Conservation (phyloP, 2,113 vertebrate genomes). For the Nothoprocta perdicaria region DNA sequence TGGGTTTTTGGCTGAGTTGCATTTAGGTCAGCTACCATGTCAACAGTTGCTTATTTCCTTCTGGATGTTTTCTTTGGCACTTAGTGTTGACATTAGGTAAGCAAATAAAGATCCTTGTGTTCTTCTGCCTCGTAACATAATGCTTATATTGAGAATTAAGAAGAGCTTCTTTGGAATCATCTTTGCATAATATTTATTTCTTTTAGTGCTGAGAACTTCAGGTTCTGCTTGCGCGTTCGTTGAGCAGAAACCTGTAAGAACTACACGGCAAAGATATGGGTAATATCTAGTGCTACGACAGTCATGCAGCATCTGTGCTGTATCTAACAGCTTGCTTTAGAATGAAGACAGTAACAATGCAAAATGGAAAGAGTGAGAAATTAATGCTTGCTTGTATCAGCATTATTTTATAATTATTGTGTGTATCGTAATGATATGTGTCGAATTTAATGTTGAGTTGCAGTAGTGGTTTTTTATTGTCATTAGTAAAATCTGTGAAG, state of each 20-base stretch:
- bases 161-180: not conserved
- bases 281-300: not conserved
- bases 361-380: not conserved
- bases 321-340: not conserved
- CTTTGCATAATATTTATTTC: not conserved
- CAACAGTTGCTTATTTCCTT: conserved; percentile 25
- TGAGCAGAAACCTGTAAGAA: not conserved
- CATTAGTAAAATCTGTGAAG: not conserved
- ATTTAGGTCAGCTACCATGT: conserved; percentile 10
- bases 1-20: not conserved
- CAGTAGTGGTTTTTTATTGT: not conserved
- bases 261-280: not conserved
- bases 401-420: not conserved
- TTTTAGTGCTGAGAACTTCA: not conserved
- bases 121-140: not conserved
- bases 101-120: not conserved
- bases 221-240: not conserved
- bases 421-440: not conserved
- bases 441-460: not conserved
- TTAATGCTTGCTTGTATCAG: not conserved
- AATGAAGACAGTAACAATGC: not conserved
- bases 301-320: not conserved
- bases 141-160: not conserved
- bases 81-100: not conserved
- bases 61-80: not conserved